A percentile compares a stretch with the other conserved stretches of the same genome.
These are phyloP conservation scores for Lymantria monacha DNA, from an alignment of 2,888 invertebrate genomes.

Conservation along the genomic window DNA sequence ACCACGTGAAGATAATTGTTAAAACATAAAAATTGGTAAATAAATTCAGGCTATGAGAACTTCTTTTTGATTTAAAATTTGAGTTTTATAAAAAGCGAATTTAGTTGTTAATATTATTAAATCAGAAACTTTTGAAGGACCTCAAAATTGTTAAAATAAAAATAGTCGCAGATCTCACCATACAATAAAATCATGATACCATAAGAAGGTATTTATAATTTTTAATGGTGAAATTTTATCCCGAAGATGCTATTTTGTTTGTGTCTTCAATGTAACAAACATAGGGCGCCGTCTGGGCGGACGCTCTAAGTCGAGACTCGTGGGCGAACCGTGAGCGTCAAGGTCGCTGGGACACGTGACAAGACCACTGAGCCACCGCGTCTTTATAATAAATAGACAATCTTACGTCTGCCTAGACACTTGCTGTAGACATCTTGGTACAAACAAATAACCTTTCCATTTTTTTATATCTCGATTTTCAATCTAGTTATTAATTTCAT, in stretches of 20 bases:
- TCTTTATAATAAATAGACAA: conserved; percentile 29
- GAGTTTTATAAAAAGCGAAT: too few relatives aligned
- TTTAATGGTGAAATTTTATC: too few relatives aligned
- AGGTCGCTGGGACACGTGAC: conserved; percentile 33
- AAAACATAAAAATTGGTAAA: too few relatives aligned
- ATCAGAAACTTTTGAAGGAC: too few relatives aligned
- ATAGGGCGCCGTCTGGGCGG: conserved; percentile 44
- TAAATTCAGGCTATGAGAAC: too few relatives aligned
- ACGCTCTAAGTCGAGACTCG: conserved; percentile 23
- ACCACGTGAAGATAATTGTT: too few relatives aligned
- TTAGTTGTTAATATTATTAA: too few relatives aligned
- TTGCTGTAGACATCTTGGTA: neutral
- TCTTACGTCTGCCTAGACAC: conserved; percentile 4
- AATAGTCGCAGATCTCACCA: too few relatives aligned
- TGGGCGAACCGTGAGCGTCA: conserved; percentile 31
- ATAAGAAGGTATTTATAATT: too few relatives aligned
- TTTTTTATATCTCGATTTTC: neutral
- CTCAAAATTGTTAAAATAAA: too few relatives aligned
- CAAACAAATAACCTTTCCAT: neutral
- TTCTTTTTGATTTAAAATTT: too few relatives aligned
- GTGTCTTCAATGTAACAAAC: conserved; percentile 24
- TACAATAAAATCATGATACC: too few relatives aligned
- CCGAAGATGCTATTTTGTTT: conserved; percentile 15
- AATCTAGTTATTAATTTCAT: neutral
- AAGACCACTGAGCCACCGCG: conserved; percentile 15